Evolutionary conservation across 2,113 vertebrate species (phyloP), one percentile per base, ranked within the genome.

Genomic region (Rhinolophus ferrumequinum): DNA sequence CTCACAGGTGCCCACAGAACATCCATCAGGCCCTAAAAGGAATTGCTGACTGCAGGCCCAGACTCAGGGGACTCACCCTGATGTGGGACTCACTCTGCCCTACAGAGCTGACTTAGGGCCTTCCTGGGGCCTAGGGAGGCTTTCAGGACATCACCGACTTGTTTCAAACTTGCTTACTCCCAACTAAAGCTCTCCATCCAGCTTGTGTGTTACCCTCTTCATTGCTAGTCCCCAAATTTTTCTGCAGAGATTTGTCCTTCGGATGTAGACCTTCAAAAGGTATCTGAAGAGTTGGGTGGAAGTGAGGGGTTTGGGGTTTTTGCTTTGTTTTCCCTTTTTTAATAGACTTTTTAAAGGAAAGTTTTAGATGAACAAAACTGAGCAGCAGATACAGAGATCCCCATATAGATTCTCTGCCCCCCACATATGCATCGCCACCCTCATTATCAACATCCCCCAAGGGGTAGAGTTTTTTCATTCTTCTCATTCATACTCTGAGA

Each of bases 51-150:
- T 70, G 3, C 9, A 15, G 52, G 2, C 3, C 50, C 14, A 44
- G 26, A 35, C 8, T 41, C 50, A 26, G 28, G 5, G 7, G 11
- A 13, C 3, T 60, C 28, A 18, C 0, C 1, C 2, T 58, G 24
- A 26, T 24, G 3, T 11, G 3, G 28, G 41, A 44, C 41, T 44
- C 41, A 44, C 18, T 9, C 38, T 33, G 28, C 14, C 15, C 60
- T 33, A 2, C 2, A 73, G 35, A 87, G 50, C 38, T 72, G 88
- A 41, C 16, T 44, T 18, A 67, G 28, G 91, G 22, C 30, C 10
- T 62, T 35, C 28, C 9, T 11, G 18, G 7, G 1, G n/a, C 41
- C 18, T 70, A 50, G n/a, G 28, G 58, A 58, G 33, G 62, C 35
- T 77, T 60, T 47, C 3, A 35, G 47, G 35, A 44, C 6, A 18